These are phyloP conservation scores for Sebastes jordani DNA, from an alignment of 2,797 vertebrate genomes.

Conservation along the genomic window DNA sequence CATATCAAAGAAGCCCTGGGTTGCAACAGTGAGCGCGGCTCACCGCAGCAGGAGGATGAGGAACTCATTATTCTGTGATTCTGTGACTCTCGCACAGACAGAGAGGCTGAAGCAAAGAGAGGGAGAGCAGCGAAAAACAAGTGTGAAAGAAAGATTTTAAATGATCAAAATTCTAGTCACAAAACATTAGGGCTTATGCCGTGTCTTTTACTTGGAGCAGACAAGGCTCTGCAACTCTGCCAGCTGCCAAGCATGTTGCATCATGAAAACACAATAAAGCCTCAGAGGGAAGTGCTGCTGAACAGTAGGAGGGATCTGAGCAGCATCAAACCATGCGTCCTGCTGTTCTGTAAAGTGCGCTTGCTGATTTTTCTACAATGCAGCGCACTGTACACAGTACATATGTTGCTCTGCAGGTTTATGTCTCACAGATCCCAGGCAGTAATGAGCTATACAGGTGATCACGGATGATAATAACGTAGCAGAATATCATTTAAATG, in stretches of 20 bases:
- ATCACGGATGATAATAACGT: slow-evolving; percentile 57
- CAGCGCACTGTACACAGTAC: background rate
- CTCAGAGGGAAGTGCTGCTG: slow-evolving; percentile 60
- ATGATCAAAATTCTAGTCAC: slow-evolving; percentile 76
- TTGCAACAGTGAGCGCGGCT: slow-evolving; percentile 56
- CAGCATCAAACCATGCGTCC: slow-evolving; percentile 45
- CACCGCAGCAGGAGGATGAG: slow-evolving; percentile 58
- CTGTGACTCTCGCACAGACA: slow-evolving; percentile 52
- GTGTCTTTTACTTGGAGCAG: slow-evolving; percentile 60
- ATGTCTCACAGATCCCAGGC: background rate
- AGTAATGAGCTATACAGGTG: slow-evolving; percentile 53
- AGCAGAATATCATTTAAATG: slow-evolving; percentile 51
- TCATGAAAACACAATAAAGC: slow-evolving; percentile 73
- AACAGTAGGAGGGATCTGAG: slow-evolving; percentile 64
- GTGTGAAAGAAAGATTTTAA: slow-evolving; percentile 60
- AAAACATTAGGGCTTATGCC: slow-evolving; percentile 58
- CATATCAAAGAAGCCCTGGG: slow-evolving; percentile 65
- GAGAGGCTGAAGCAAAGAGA: slow-evolving; percentile 47
- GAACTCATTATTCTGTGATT: slow-evolving; percentile 74
- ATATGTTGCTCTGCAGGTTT: slow-evolving; percentile 22
- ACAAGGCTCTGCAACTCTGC: slow-evolving; percentile 54
- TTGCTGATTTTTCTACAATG: slow-evolving; percentile 14
- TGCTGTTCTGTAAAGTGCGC: slow-evolving; percentile 43
- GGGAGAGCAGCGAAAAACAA: slow-evolving; percentile 48
- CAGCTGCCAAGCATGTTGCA: slow-evolving; percentile 70